Conservation (phyloP, 2,113 vertebrate species). For the Thamnaconus septentrionalis region DNA sequence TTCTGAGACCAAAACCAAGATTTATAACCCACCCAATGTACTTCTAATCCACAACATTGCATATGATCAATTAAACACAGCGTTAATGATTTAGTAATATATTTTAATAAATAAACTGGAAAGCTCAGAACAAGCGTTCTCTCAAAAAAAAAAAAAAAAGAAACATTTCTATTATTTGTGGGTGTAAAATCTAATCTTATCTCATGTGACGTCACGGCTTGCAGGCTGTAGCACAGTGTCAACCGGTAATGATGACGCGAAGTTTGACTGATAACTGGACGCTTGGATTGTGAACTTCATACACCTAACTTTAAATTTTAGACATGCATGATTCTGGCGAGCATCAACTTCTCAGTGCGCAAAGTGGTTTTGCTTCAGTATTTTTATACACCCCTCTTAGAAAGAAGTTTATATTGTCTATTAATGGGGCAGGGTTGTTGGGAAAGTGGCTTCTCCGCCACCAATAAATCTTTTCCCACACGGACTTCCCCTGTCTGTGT, state of each 20-base stretch:
- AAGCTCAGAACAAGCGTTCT: not conserved
- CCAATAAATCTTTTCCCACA: slow-evolving; percentile 17
- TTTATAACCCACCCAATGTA: too few species aligned
- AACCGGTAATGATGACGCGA: slow-evolving; percentile 25
- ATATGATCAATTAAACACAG: too few species aligned
- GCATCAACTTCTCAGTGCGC: too few species aligned
- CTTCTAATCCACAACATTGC: too few species aligned
- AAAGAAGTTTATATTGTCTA: too few species aligned
- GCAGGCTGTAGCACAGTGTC: slow-evolving; percentile 4
- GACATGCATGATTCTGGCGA: too few species aligned
- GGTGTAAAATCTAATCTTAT: slow-evolving; percentile 50
- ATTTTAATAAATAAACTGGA: too few species aligned
- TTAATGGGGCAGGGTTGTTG: too few species aligned
- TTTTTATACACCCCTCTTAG: too few species aligned
- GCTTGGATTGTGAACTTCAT: not conserved
- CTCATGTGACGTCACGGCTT: slow-evolving; percentile 15
- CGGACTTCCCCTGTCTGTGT: not conserved
- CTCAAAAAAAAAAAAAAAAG: not conserved
- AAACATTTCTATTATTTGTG: slow-evolving; percentile 4
- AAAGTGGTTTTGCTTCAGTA: too few species aligned
- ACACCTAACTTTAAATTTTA: too few species aligned
- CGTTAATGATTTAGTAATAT: too few species aligned
- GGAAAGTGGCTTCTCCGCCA: slow-evolving; percentile 1
- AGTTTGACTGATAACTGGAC: not conserved
- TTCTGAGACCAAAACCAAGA: not conserved